Conservation (phyloP, 2,888 invertebrate species). For the Drosophila fulvimacula region DNA sequence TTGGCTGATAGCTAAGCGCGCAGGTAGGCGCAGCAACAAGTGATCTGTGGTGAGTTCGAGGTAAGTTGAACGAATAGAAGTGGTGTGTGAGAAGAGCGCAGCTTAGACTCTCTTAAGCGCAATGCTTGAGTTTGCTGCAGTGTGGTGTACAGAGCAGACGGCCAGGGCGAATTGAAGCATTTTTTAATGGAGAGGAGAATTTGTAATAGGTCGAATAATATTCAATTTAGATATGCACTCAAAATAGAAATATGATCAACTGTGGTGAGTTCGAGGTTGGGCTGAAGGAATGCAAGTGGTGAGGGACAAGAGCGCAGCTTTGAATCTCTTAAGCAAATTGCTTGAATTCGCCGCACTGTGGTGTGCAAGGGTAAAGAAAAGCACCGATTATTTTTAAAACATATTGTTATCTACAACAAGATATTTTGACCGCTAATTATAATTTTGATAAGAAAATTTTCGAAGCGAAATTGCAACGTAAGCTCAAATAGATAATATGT, state of each 20-base stretch:
- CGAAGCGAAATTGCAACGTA: not conserved
- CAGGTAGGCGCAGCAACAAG: conserved; percentile 18
- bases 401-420: not conserved
- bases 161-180: not conserved
- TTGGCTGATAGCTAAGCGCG: not conserved
- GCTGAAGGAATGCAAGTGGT: not conserved
- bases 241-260: not conserved
- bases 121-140: conserved; percentile 54
- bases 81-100: conserved; percentile 5
- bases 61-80: not conserved
- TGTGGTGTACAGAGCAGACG: conserved; percentile 25
- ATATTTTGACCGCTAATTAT: not conserved
- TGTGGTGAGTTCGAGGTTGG: not conserved
- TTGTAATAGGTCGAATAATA: not conserved
- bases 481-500: not conserved
- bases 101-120: conserved; percentile 8
- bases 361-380: not conserved
- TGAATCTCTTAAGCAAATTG: not conserved
- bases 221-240: not conserved
- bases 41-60: conserved; percentile 2
- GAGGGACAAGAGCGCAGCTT: conserved; percentile 9
- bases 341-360: conserved; percentile 71
- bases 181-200: not conserved
- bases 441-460: not conserved
- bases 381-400: not conserved